These are phyloP conservation scores for Mycogona germanica DNA, from an alignment of 2,888 invertebrate species.

Conservation along the genomic window DNA sequence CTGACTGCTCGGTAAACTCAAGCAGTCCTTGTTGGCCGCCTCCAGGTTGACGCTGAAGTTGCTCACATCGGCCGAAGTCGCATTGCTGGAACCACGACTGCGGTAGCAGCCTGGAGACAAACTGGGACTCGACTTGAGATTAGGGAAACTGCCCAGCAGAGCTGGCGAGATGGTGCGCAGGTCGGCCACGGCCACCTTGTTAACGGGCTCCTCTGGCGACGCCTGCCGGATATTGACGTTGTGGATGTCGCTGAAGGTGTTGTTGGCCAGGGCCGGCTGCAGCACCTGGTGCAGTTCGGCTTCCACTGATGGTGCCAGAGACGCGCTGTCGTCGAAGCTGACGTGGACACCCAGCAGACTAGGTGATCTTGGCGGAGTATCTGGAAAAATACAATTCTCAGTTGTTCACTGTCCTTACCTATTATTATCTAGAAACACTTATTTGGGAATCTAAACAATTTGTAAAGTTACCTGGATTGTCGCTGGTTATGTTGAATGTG, in stretches of 20 bases:
- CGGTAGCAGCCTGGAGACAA: background rate
- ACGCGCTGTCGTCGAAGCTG: slow-evolving; percentile 5
- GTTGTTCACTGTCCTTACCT: background rate
- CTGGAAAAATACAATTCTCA: slow-evolving; percentile 4
- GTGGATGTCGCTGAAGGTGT: slow-evolving; percentile 11
- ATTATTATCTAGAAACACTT: background rate
- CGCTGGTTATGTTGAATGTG: slow-evolving; percentile 22
- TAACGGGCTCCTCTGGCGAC: slow-evolving; percentile 24
- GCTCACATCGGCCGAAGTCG: background rate
- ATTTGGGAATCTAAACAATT: background rate
- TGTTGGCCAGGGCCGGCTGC: background rate
- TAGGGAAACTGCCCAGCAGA: background rate
- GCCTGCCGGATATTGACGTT: slow-evolving; percentile 25
- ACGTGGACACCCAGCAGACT: background rate
- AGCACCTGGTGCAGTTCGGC: slow-evolving; percentile 4
- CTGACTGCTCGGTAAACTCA: slow-evolving; percentile 13
- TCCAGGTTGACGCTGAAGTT: background rate
- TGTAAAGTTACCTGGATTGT: slow-evolving; percentile 9
- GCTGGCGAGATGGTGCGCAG: slow-evolving; percentile 21
- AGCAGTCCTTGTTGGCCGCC: background rate
- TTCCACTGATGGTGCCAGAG: slow-evolving; percentile 7
- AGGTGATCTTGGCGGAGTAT: slow-evolving; percentile 11
- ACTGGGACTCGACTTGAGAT: background rate
- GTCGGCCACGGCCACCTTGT: slow-evolving; percentile 25
- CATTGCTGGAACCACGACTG: background rate